Evolutionary conservation across 1,140 invertebrate genomes (phyloP).

Genomic region (Pseudomyrmex flavicornis): DNA sequence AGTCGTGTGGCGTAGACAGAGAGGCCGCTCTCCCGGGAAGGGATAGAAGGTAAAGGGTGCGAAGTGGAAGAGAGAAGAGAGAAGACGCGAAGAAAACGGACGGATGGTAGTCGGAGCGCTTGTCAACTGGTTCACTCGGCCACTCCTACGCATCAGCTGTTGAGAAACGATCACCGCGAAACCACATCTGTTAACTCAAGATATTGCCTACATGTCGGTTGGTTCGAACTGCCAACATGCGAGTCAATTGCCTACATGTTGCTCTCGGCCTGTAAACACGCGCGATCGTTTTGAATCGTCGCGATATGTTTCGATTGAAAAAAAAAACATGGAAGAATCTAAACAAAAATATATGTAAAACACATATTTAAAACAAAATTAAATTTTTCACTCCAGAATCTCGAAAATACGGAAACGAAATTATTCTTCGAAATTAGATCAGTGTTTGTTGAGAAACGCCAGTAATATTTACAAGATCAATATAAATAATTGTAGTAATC

Average conservation of each 20-base stretch:
- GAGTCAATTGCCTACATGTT: not conserved
- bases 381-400: too few species aligned
- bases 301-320: not conserved
- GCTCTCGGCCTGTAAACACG: conserved; percentile 5
- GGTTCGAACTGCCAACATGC: conserved; percentile 9
- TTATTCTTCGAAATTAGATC: too few species aligned
- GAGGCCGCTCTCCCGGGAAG: not conserved
- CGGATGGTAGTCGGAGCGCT: conserved; percentile 63
- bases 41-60: conserved; percentile 28
- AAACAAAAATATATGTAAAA: too few species aligned
- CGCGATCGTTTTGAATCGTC: not conserved
- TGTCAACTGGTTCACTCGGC: conserved; percentile 75
- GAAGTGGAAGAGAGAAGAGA: conserved; percentile 44
- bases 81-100: conserved; percentile 64
- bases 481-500: not conserved
- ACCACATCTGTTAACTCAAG: conserved; percentile 67
- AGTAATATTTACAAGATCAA: not conserved
- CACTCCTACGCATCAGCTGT: conserved; percentile 77
- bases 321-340: not conserved
- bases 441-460: not conserved
- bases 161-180: conserved; percentile 68
- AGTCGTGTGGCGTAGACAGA: conserved; percentile 21
- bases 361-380: too few species aligned
- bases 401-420: too few species aligned
- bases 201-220: conserved; percentile 6